Evolutionary conservation across 1,140 invertebrate genomes (phyloP), one percentile per base, ranked within the genome.

Genomic region (Paralvinella palmiformis): DNA sequence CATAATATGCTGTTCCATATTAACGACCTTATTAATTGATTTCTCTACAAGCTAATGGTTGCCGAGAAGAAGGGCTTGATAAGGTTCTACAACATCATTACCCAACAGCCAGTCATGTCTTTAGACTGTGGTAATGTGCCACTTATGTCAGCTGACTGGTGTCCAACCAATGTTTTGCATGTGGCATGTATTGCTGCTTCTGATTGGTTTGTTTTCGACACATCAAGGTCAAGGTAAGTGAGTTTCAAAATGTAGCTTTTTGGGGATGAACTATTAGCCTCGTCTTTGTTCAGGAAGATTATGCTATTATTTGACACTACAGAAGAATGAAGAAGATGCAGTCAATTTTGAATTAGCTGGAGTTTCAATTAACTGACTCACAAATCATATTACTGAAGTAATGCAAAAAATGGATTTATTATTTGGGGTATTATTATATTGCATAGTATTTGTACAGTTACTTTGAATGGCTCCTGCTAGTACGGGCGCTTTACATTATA

Each of bases 21-120:
- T 24, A 22, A 36, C 45, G 27, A 41, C 32, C 0, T 17, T 33
- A 13, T 35, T 13, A 37, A 13, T 32, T 32, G 24, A 15, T 3
- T 67, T 29, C 62, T 63, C 33, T 67, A 72, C 44, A 56, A 82
- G 79, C 79, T 91, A 20, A 74, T 91, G 45, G 87, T 91, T 6
- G 89, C 86, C 24, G 88, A 90, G 73, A 90, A 89, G 70, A 85
- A 85, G 70, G 88, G 89, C 50, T 73, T 87, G 0, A 85, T 91
- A 62, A 84, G 86, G 55, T 84, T 91, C 74, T 90, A 89, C 69
- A 89, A 89, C 77, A 81, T 88, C 13, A 81, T 83, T 69, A 85
- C 83, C 62, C 85, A 87, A 66, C 85, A 86, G 68, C 85, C 88
- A 13, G 85, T 90, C 48, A 82, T 89, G 72, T 89, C 88, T 0